Conservation (phyloP, 35 echinoderm and acorn worm genomes). For the Ophiothrix spiculata region DNA sequence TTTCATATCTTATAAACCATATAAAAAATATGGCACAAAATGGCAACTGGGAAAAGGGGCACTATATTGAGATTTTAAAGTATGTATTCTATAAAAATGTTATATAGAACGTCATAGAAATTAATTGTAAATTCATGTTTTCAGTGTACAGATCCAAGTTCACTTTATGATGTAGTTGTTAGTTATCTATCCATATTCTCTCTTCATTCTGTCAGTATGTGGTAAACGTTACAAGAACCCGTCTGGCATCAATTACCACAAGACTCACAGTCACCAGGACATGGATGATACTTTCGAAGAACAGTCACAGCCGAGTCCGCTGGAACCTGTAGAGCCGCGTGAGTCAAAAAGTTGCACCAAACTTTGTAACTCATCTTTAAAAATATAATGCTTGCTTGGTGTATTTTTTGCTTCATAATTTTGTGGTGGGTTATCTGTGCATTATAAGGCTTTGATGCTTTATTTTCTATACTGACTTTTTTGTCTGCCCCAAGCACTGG, state of each 20-base stretch:
- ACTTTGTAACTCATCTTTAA: constrained; percentile 6
- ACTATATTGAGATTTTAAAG: no score
- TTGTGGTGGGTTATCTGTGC: not conserved
- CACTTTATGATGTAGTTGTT: no score
- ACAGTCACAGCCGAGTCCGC: constrained; percentile 54
- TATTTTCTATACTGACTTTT: no score
- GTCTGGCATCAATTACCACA: constrained; percentile 90
- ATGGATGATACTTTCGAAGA: constrained; percentile 45
- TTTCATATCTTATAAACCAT: no score
- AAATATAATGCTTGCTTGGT: not conserved
- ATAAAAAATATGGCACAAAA: no score
- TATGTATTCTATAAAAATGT: no score
- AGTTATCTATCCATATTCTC: constrained; percentile 2
- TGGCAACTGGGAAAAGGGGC: no score
- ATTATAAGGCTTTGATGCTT: no score
- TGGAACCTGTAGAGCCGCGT: constrained; percentile 60
- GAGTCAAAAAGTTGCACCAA: constrained; percentile 25
- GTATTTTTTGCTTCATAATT: not conserved
- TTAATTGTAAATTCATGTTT: no score
- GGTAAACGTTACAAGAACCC: constrained; percentile 96
- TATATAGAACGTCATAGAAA: no score
- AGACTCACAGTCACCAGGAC: constrained; percentile 72
- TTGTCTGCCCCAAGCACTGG: no score
- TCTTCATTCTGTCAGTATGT: constrained; percentile 50
- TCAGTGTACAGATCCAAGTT: no score